Evolutionary conservation across 2,888 invertebrate genomes (phyloP).

Genomic region (Lottia scabra): DNA sequence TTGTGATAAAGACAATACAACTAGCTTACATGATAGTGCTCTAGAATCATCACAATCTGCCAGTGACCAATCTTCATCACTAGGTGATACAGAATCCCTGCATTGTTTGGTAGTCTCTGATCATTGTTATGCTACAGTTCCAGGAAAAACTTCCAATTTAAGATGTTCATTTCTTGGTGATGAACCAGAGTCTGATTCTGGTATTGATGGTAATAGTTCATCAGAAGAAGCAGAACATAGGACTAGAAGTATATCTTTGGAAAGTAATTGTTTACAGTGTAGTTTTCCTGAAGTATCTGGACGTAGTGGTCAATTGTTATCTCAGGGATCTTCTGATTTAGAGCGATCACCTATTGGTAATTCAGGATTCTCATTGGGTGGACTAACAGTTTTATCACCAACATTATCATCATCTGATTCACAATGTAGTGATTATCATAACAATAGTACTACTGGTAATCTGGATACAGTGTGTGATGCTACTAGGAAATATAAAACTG

Average conservation of each 20-base stretch:
- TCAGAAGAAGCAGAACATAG: conserved; percentile 37
- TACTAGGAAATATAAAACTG: background rate
- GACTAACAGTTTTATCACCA: background rate
- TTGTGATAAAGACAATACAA: background rate
- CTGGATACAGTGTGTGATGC: background rate
- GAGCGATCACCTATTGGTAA: background rate
- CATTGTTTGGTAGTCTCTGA: conserved; percentile 14
- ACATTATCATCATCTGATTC: background rate
- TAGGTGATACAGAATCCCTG: background rate
- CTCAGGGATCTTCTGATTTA: conserved; percentile 1
- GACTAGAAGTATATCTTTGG: conserved; percentile 33
- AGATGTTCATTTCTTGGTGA: conserved; percentile 11
- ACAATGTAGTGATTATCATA: conserved; percentile 1
- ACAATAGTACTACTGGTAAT: background rate
- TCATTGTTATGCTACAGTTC: conserved; percentile 23
- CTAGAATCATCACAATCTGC: background rate
- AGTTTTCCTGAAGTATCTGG: conserved; percentile 22
- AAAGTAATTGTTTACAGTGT: conserved; percentile 32
- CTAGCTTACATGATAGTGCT: background rate
- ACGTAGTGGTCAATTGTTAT: background rate
- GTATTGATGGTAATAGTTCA: conserved; percentile 27
- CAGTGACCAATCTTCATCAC: background rate
- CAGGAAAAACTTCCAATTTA: conserved; percentile 8
- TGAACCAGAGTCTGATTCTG: conserved; percentile 26
- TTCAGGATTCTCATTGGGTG: background rate